Evolutionary conservation across 30 jellyfish, hydroid and myxozoan species (phyloP).

Genomic region (Pseudorhiza aurosa): DNA sequence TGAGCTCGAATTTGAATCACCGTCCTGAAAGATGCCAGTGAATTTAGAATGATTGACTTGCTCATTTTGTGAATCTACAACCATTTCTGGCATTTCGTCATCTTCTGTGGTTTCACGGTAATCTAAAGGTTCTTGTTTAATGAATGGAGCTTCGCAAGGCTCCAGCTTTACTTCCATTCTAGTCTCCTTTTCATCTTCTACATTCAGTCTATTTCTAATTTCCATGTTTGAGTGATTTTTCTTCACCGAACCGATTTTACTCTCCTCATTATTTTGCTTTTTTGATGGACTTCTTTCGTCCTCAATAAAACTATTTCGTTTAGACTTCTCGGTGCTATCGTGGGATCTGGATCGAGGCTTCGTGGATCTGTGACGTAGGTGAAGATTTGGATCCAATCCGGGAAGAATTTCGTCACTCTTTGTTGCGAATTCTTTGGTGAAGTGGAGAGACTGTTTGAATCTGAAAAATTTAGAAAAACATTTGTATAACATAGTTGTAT

Average conservation of each 20-base stretch:
- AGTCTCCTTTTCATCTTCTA: not conserved
- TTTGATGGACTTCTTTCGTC: conserved; percentile 33
- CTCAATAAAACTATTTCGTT: conserved; percentile 45
- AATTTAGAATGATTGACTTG: not conserved
- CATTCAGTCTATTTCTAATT: not conserved
- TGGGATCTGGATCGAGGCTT: conserved; percentile 47
- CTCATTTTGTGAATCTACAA: conserved; percentile 47
- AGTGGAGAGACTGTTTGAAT: conserved; percentile 18
- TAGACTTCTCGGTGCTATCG: conserved; percentile 34
- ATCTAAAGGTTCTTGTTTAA: conserved; percentile 62
- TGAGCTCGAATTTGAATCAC: conserved; percentile 42
- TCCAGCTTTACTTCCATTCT: conserved; percentile 21
- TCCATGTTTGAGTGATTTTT: not conserved
- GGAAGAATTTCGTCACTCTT: conserved; percentile 38
- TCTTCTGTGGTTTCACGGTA: conserved; percentile 2
- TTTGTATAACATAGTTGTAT: too few relatives aligned
- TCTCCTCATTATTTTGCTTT: not conserved
- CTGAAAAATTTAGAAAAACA: conserved; percentile 13
- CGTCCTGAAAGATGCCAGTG: not conserved
- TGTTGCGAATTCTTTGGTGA: conserved; percentile 19
- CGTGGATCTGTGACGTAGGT: conserved; percentile 9
- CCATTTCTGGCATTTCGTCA: conserved; percentile 29
- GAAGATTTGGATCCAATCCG: conserved; percentile 41
- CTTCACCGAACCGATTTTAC: not conserved
- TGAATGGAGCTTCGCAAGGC: conserved; percentile 14